Base-by-base conservation (phyloP, 2,888 invertebrate species). In the Caenorhabditis auriculariae region DNA sequence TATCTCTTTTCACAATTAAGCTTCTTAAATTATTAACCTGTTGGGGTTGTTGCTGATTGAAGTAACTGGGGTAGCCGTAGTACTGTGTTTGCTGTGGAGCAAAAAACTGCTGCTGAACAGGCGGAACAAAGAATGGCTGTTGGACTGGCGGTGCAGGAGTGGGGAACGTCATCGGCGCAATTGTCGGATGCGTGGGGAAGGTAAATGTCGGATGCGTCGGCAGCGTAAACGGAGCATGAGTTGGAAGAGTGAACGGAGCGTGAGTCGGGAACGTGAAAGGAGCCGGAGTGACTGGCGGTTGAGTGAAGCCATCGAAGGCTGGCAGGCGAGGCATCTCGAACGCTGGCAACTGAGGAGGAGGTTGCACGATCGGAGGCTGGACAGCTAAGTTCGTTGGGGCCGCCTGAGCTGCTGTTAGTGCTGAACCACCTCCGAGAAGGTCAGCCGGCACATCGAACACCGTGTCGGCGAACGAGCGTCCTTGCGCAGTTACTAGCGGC, bases 191-290 rank as follows among this genome's bases (percentile, higher is more conserved):
- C 9, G 69, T 61, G n/a, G 66, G 66, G 57, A 66, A 62, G n/a
- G 64, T 64, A 57, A 65, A 60, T 23, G 67, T 59, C 24, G 66
- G 61, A n/a, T 46, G 54, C 6, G 58, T 42, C 9, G 58, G 57
- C 9, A 69, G 60, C 12, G 66, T 58, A 29, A 59, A 60, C 35
- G 60, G 63, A 46, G 58, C 52, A 44, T 54, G 59, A 9, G 53
- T 51, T 21, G 69, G 64, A 29, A 66, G 52, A 7, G 61, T 65
- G 49, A 62, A 58, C 12, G 67, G 58, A 17, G 69, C 57, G n/a
- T n/a, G n/a, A n/a, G n/a, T n/a, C n/a, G n/a, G n/a, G n/a, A n/a
- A n/a, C n/a, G n/a, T n/a, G n/a, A n/a, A 4, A 23, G 62, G 58
- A 42, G 59, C 53, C 4, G 58, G 56, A 26, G 60, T 56, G 7